Percentiles rank a stretch among this genome's conserved stretches.
Evolutionary conservation across 2,888 invertebrate species (phyloP).

Genomic region (Parochlus steinenii): DNA sequence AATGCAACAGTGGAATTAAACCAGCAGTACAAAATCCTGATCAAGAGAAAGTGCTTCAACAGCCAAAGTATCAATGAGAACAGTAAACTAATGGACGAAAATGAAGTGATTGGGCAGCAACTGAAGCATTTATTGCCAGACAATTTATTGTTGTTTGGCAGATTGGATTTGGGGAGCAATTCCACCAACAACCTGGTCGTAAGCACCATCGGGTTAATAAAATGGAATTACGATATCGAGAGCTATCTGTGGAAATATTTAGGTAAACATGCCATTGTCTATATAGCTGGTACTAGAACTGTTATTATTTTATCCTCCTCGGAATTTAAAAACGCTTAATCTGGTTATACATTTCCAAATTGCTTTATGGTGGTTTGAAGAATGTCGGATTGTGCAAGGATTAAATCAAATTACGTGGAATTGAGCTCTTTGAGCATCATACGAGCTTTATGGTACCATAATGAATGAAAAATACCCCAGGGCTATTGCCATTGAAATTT

Average conservation of each 20-base stretch:
- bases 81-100: constrained; percentile 3
- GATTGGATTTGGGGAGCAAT: neutral
- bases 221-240: constrained; percentile 3
- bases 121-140: neutral
- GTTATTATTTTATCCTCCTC: neutral
- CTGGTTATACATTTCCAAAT: neutral
- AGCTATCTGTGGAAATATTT: constrained; percentile 10
- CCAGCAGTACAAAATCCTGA: neutral
- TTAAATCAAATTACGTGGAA: no score
- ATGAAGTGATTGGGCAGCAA: constrained; percentile 7
- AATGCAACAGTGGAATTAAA: constrained; percentile 6
- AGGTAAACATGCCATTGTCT: no score
- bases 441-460: no score
- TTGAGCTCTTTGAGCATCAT: no score
- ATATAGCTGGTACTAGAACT: no score
- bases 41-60: constrained; percentile 5
- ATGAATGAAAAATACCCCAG: no score
- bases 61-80: constrained; percentile 1
- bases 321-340: neutral
- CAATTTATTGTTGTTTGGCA: constrained; percentile 6
- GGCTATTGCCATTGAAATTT: no score
- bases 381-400: no score
- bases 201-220: constrained; percentile 7
- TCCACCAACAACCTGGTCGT: neutral
- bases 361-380: neutral